phyloP scores from a whole-genome alignment of 2,888 invertebrate genomes.

The Serrognathus titanus region DNA sequence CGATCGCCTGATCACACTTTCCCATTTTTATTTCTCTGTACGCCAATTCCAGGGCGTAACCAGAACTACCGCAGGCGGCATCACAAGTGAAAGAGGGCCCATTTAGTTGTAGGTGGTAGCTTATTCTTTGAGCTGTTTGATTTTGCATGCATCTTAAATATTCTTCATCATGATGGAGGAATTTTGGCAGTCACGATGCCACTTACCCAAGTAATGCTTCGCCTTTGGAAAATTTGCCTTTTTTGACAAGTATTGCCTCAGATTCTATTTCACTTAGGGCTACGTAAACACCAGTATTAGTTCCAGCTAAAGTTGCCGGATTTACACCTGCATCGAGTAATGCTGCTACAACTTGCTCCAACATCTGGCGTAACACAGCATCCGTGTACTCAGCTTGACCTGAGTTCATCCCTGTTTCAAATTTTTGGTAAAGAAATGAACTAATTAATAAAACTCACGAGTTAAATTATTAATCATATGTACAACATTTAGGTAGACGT shows the following conservation, averaged over 20 bases:
- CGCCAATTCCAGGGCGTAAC: constrained; percentile 81
- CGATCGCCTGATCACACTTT: constrained; percentile 82
- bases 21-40: constrained; percentile 73
- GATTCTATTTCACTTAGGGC: constrained; percentile 71
- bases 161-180: too few relatives aligned
- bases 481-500: too few relatives aligned
- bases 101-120: constrained; percentile 81
- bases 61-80: constrained; percentile 91
- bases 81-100: constrained; percentile 88
- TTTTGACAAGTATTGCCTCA: constrained; percentile 58
- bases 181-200: too few relatives aligned
- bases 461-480: too few relatives aligned
- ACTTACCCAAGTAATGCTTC: too few relatives aligned
- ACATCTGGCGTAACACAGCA: constrained; percentile 55
- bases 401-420: constrained; percentile 31
- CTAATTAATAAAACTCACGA: too few relatives aligned
- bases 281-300: constrained; percentile 74
- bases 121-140: constrained; percentile 50
- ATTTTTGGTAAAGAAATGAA: too few relatives aligned
- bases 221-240: neutral
- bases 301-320: constrained; percentile 64
- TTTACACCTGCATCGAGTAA: constrained; percentile 61
- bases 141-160: neutral
- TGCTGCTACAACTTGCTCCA: constrained; percentile 59
- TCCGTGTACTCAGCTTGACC: constrained; percentile 56